A percentile compares a stretch with the other conserved stretches of the same genome.
Evolutionary conservation across 2,888 invertebrate genomes (phyloP).

Genomic region (Notodonta ziczac): DNA sequence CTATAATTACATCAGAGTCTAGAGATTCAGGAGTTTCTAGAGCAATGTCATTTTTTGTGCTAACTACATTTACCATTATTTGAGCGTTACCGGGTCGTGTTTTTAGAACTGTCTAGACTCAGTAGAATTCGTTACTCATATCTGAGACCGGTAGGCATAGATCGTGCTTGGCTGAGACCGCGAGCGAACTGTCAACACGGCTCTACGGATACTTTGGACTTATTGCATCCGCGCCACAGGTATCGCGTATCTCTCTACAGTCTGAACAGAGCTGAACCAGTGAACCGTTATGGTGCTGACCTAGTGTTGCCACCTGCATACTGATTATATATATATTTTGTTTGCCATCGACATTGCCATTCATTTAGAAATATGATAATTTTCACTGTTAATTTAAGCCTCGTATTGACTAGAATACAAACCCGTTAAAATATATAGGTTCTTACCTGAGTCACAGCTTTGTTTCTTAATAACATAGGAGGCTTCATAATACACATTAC

Average conservation of each 20-base stretch:
- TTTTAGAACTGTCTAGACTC: background rate
- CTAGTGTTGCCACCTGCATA: slow-evolving; percentile 25
- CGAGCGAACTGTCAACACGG: no score
- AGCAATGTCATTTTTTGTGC: no score
- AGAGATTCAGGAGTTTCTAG: no score
- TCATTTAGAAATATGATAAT: slow-evolving; percentile 2
- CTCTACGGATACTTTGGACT: no score
- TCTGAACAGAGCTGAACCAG: slow-evolving; percentile 12
- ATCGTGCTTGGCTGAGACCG: no score
- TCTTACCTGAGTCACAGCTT: no score
- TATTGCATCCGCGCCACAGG: background rate
- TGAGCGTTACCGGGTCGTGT: background rate
- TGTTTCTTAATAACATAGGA: no score
- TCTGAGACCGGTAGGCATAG: background rate
- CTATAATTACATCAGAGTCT: no score
- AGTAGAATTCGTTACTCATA: background rate
- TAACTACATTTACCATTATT: background rate
- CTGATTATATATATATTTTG: slow-evolving; percentile 18
- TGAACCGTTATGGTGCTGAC: slow-evolving; percentile 29
- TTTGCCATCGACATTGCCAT: slow-evolving; percentile 15
- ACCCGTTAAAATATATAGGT: no score
- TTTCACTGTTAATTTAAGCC: background rate
- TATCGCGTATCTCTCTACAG: background rate
- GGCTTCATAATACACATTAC: no score
- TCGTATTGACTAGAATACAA: no score